phyloP scores from a whole-genome alignment of 2,888 invertebrate species.

The Cheilosia impressa region DNA sequence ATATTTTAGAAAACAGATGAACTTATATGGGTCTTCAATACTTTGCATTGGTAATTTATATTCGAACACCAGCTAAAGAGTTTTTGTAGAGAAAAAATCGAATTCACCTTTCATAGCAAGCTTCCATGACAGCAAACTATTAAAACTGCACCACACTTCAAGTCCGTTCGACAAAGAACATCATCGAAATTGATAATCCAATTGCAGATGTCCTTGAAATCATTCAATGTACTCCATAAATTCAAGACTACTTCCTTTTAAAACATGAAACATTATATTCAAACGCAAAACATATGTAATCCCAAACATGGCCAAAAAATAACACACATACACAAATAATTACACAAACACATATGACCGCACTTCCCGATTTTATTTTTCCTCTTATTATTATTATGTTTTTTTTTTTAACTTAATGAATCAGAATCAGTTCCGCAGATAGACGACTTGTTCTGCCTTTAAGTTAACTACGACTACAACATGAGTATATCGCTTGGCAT shows the following conservation, averaged over 20 bases:
- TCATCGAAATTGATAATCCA: slow-evolving; percentile 9
- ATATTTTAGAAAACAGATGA: too few species aligned
- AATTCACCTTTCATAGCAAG: background rate
- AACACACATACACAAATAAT: slow-evolving; percentile 2
- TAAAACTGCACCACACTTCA: background rate
- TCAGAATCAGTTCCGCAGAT: slow-evolving; percentile 44
- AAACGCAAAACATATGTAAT: slow-evolving; percentile 31
- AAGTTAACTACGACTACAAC: slow-evolving; percentile 45
- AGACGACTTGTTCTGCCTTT: slow-evolving; percentile 40
- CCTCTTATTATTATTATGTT: slow-evolving; percentile 1
- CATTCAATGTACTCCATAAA: slow-evolving; percentile 40
- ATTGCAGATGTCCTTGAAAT: slow-evolving; percentile 41
- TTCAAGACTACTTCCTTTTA: slow-evolving; percentile 27
- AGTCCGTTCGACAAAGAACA: background rate
- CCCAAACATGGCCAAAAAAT: slow-evolving; percentile 13
- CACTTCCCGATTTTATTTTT: slow-evolving; percentile 29
- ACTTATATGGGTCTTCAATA: too few species aligned
- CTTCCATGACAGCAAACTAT: background rate
- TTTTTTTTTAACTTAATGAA: slow-evolving; percentile 28
- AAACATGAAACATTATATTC: slow-evolving; percentile 4
- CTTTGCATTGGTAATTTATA: too few species aligned
- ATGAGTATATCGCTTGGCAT: slow-evolving; percentile 34
- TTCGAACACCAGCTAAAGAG: too few species aligned
- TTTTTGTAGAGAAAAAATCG: background rate
- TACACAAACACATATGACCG: slow-evolving; percentile 10